Evolutionary conservation across 2,797 vertebrate genomes (phyloP), one percentile per base, ranked within the genome.

Genomic region (Tauraco hartlaubi): DNA sequence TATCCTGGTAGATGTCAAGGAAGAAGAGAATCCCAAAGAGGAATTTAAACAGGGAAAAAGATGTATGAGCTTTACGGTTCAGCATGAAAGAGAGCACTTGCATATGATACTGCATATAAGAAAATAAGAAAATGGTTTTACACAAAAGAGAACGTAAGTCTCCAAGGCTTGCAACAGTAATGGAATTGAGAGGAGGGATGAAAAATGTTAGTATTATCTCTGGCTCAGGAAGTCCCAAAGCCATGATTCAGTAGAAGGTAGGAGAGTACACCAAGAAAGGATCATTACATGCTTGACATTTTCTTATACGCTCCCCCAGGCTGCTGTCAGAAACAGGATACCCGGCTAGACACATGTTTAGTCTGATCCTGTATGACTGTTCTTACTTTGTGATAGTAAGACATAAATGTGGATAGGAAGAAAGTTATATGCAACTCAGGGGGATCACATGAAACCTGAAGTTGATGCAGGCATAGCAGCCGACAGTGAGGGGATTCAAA

Each of bases 311-410:
- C 85, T 93, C 94, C 88, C 85, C 85, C 83, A 94, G 93, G 94
- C 95, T 95, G 79, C 95, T 95, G 95, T 88, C 94, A 96, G 95
- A 95, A 96, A 96, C 93, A 97, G 95, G 94, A 97, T 97, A 95
- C 85, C 71, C 14, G 4, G 71, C 92, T 76, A 95, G 96, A 97
- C 95, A 97, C 90, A 96, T 96, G 95, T 97, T 97, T 97, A 97
- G 96, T 96, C 95, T 97, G 95, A 97, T 97, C 83, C 94, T 84
- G 71, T 44, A 52, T 81, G 90, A 94, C 92, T 95, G 55, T 79
- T 96, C 88, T 79, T 81, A 63, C 83, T 88, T 62, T 88, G 92
- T 90, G 95, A 95, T 94, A 96, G 66, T 52, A 93, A 96, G 90
- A 90, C 85, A 59, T 76, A 92, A 95, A 86, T 59, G 92, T 67